phyloP scores from a whole-genome alignment of 2,797 vertebrate species.

The Tragopan temminckii region DNA sequence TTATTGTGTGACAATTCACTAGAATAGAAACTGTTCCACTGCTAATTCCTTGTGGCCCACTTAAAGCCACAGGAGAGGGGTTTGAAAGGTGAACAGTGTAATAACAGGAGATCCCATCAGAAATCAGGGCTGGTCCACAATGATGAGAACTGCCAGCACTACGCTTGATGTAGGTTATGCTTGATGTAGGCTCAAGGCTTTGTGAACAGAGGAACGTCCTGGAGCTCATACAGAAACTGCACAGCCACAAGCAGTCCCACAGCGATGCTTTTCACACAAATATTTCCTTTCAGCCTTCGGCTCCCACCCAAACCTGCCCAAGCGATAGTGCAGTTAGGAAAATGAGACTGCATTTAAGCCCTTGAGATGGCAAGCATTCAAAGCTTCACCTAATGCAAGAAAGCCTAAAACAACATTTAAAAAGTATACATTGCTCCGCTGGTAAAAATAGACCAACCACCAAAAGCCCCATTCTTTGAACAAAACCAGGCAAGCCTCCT shows the following conservation, averaged over 20 bases:
- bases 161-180: fast-evolving
- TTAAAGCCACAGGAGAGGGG: background rate
- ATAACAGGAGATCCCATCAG: background rate
- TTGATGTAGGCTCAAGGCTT: background rate
- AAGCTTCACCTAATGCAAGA: background rate
- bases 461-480: background rate
- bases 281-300: background rate
- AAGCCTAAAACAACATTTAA: background rate
- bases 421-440: background rate
- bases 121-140: background rate
- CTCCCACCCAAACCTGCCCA: background rate
- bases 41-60: background rate
- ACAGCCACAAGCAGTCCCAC: background rate
- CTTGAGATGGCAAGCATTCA: fast-evolving
- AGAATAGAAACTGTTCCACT: background rate
- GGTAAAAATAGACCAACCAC: background rate
- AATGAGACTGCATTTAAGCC: fast-evolving
- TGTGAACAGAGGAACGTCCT: background rate
- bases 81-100: fast-evolving
- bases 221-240: fast-evolving
- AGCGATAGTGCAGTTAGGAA: background rate
- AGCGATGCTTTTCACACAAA: background rate
- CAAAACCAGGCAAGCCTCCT: background rate
- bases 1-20: background rate
- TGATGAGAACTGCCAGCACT: fast-evolving